Percentiles rank a stretch among this genome's conserved stretches.
Conservation (phyloP, 2,888 invertebrate genomes). For the Polymixis lichenea region DNA sequence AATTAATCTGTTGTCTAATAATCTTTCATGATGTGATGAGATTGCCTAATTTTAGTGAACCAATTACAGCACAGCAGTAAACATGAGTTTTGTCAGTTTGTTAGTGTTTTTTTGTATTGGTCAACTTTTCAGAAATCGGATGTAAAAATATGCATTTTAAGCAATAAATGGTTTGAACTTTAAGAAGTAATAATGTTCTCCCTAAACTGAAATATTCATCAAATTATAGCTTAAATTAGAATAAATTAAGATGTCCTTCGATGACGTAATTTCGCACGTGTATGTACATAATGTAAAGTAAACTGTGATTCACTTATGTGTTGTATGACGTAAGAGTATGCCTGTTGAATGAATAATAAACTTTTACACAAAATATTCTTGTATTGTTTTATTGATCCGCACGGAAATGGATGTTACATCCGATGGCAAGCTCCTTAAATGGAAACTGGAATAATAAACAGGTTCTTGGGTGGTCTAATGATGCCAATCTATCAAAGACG, state of each 20-base stretch:
- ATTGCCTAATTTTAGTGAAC: not conserved
- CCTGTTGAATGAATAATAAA: constrained; percentile 72
- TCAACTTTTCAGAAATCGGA: not conserved
- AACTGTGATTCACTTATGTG: constrained; percentile 72
- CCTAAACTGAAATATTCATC: not conserved
- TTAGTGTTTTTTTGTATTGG: not conserved
- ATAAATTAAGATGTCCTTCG: constrained; percentile 4
- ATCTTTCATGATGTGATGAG: not conserved
- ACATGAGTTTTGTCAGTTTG: not conserved
- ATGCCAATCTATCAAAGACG: not conserved
- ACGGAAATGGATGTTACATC: constrained; percentile 21
- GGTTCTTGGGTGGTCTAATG: constrained; percentile 37
- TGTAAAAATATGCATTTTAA: too few species aligned
- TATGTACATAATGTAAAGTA: constrained; percentile 64
- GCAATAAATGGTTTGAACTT: not conserved
- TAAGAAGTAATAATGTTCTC: not conserved
- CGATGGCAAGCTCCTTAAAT: constrained; percentile 21
- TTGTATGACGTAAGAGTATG: constrained; percentile 59
- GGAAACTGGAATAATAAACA: not conserved
- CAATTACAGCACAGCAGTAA: not conserved
- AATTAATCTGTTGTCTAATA: not conserved
- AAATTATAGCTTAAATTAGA: constrained; percentile 28
- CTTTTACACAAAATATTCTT: constrained; percentile 63
- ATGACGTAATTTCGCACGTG: constrained; percentile 55
- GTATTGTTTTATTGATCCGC: constrained; percentile 39